phyloP scores from a whole-genome alignment of 2,113 vertebrate species.

The Sapayoa aenigma region DNA sequence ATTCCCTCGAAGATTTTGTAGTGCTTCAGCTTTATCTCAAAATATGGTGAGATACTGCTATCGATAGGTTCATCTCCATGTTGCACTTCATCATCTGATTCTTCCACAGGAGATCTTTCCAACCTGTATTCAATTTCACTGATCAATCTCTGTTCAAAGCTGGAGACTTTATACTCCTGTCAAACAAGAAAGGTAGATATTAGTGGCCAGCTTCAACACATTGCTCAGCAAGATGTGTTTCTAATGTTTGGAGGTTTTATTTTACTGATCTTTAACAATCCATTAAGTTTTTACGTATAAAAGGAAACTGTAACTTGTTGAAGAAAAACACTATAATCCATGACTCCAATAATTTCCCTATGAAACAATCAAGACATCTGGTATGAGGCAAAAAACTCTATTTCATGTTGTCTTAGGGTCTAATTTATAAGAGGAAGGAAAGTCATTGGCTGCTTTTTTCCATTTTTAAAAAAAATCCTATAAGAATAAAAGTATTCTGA shows the following conservation, averaged over 20 bases:
- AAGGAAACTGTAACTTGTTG: slow-evolving; percentile 26
- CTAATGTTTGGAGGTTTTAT: background rate
- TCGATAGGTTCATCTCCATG: slow-evolving; percentile 76
- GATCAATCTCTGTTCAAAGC: slow-evolving; percentile 96
- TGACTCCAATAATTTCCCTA: background rate
- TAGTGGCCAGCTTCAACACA: background rate
- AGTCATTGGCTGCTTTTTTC: slow-evolving; percentile 14
- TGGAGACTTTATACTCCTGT: slow-evolving; percentile 98
- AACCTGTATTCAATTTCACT: slow-evolving; percentile 96
- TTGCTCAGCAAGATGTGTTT: background rate
- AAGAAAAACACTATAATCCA: slow-evolving; percentile 11
- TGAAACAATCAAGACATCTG: slow-evolving; percentile 44
- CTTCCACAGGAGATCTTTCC: slow-evolving; percentile 92
- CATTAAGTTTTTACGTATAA: slow-evolving; percentile 23
- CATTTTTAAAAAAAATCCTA: background rate
- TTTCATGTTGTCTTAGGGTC: slow-evolving; percentile 50
- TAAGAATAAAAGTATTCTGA: slow-evolving; percentile 22
- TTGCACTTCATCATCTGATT: slow-evolving; percentile 87
- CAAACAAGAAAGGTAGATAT: background rate
- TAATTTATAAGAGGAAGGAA: slow-evolving; percentile 25
- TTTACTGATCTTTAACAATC: slow-evolving; percentile 16
- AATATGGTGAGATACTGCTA: slow-evolving; percentile 75
- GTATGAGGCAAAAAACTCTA: background rate
- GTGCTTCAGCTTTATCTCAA: slow-evolving; percentile 91
- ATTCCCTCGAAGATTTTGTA: slow-evolving; percentile 97